Percentiles rank a stretch among this genome's conserved stretches.
phyloP scores from a whole-genome alignment of 2,888 invertebrate genomes.

The Spatulosminthurus flaviceps region DNA sequence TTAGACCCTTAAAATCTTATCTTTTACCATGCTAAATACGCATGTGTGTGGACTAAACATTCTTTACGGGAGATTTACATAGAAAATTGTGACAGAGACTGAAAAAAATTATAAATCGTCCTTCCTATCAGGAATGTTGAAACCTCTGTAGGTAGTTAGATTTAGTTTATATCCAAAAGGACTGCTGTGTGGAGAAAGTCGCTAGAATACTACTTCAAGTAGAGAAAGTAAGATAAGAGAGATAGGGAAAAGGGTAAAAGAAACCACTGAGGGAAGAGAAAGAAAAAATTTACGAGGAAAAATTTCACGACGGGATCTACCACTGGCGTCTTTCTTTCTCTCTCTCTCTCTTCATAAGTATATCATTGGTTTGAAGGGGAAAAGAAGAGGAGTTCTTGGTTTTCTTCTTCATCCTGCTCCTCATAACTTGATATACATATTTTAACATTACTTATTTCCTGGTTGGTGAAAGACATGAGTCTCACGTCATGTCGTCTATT shows the following conservation, averaged over 20 bases:
- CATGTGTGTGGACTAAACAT: neutral
- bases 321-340: conserved; percentile 5
- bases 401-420: conserved; percentile 6
- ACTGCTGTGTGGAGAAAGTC: conserved; percentile 1
- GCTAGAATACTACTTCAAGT: neutral
- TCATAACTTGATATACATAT: conserved; percentile 26
- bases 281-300: conserved; percentile 16
- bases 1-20: no score
- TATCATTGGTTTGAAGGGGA: neutral
- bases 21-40: neutral
- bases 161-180: no score
- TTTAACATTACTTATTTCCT: conserved; percentile 34
- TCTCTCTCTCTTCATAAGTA: neutral
- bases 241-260: neutral
- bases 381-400: neutral
- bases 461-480: conserved; percentile 5
- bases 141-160: no score
- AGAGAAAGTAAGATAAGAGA: neutral
- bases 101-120: conserved; percentile 35
- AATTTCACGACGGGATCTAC: conserved; percentile 22
- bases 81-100: conserved; percentile 12
- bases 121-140: no score
- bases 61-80: neutral
- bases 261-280: neutral
- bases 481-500: conserved; percentile 17